Percentiles rank a stretch among this genome's conserved stretches.
Evolutionary conservation across 2,888 invertebrate species (phyloP).

Genomic region (Brenthis daphne): DNA sequence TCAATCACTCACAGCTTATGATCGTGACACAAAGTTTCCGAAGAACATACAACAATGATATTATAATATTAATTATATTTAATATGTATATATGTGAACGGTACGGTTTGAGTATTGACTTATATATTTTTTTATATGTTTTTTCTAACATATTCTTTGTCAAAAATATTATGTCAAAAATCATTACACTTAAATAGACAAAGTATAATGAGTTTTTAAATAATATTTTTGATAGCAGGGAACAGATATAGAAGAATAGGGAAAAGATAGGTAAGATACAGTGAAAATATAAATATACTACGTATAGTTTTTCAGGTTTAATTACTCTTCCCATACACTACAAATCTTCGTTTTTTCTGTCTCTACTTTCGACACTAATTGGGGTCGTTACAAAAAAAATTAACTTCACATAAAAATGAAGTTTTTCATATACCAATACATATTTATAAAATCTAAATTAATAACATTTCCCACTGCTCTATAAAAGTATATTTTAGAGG

Average conservation of each 20-base stretch:
- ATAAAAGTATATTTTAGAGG: too few species aligned
- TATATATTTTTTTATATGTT: too few species aligned
- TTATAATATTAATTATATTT: neutral
- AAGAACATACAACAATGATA: slow-evolving; percentile 8
- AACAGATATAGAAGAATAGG: neutral
- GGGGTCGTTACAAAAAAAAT: neutral
- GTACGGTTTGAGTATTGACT: neutral
- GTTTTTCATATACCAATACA: neutral
- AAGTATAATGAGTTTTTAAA: too few species aligned
- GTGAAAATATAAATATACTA: slow-evolving; percentile 3
- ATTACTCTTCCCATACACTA: slow-evolving; percentile 3
- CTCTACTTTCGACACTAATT: slow-evolving; percentile 14
- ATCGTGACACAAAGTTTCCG: slow-evolving; percentile 5
- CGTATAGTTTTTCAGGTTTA: neutral
- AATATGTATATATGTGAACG: neutral
- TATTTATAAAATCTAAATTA: neutral
- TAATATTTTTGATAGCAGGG: too few species aligned
- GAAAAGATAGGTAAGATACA: neutral
- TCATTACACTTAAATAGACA: too few species aligned
- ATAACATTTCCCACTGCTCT: neutral
- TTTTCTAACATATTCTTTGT: too few species aligned
- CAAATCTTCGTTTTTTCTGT: slow-evolving; percentile 14
- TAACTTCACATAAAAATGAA: neutral
- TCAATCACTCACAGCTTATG: slow-evolving; percentile 14
- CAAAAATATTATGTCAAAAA: too few species aligned